Evolutionary conservation across 1,140 invertebrate species (phyloP).

Genomic region (Zaprionus kolodkinae): DNA sequence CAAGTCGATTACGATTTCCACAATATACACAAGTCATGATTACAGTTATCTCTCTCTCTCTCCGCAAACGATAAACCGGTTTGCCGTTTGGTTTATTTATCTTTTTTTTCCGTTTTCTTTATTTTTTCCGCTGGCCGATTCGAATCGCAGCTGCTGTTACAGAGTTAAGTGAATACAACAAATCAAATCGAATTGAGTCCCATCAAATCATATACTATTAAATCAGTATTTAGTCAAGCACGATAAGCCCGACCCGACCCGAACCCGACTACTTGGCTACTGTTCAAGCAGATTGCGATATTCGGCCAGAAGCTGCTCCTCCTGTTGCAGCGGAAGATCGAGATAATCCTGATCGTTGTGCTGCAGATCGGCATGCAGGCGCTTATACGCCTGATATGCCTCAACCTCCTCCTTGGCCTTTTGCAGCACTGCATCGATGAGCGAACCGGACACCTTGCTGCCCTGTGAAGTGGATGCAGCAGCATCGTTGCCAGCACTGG

Average conservation of each 20-base stretch:
- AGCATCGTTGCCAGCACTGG: not conserved
- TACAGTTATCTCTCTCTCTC: slow-evolving; percentile 59
- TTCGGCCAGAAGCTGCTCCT: slow-evolving; percentile 87
- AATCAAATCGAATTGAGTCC: not conserved
- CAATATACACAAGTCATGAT: slow-evolving; percentile 71
- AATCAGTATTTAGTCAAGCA: not conserved
- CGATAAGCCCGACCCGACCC: not conserved
- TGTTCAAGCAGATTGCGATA: slow-evolving; percentile 86
- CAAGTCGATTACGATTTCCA: slow-evolving; percentile 52
- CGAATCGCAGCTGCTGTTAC: not conserved
- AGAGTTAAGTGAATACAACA: not conserved
- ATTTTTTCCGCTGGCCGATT: not conserved
- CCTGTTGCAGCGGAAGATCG: slow-evolving; percentile 86
- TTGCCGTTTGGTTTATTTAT: slow-evolving; percentile 1
- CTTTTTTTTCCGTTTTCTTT: not conserved
- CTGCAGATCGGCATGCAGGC: slow-evolving; percentile 86
- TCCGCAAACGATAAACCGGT: slow-evolving; percentile 45
- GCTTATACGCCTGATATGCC: slow-evolving; percentile 85
- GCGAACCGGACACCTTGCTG: not conserved
- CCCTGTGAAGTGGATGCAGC: slow-evolving; percentile 64
- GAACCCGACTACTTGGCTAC: slow-evolving; percentile 19
- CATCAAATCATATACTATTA: not conserved
- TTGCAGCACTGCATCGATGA: slow-evolving; percentile 50
- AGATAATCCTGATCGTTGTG: slow-evolving; percentile 87
- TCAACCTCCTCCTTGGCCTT: slow-evolving; percentile 63